Base-by-base conservation (phyloP, 92 coral and sea anemone species). In the Parazoanthus swiftii region DNA sequence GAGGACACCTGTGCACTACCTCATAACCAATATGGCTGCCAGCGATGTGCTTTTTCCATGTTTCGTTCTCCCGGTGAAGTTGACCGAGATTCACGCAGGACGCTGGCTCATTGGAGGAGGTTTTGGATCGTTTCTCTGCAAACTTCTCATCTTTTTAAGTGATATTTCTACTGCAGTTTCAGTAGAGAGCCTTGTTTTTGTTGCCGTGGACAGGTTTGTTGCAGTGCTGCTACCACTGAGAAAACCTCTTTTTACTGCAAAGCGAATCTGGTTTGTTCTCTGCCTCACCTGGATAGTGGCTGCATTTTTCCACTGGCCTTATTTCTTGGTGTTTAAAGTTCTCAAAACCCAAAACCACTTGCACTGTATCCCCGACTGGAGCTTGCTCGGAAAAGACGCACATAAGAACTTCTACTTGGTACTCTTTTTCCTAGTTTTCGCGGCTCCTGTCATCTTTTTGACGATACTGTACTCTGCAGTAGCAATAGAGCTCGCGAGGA, bases 1-100 rank as follows among this genome's bases (percentile, higher is more conserved):
- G 79, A 29, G 48, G 44, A 36, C 79, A 2, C 79, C 79, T 14
- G 23, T 74, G 8, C 79, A 74, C 25, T 74, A 3, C 25, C 44
- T 74, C 44, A 74, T 74, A 74, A 74, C 79, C 79, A 74, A 74
- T 7, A 74, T 74, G 79, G 79, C 79, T 15, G 79, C 44, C 37
- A 73, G 77, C 21, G 77, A 73, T 13, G 42, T 73, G 42, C 77
- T 73, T 16, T 14, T 73, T 13, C 77, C 77, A 15, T 73, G 77
- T 33, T 73, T 73, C 42, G 77, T 73, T 33, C 77, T 73, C 25
- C 77, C 79, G 13, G 48, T 74, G 79, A 74, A 36, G 79, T 74
- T 74, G 0, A 5, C 79, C 9, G 79, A 74, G 0, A 74, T 74
- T 15, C 50, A 74, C 42, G 79, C 50, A 1, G 46, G 79, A 23